A percentile compares a stretch with the other conserved stretches of the same genome.
phyloP scores from a whole-genome alignment of 23 tunicate genomes.

The Phallusia fumigata region DNA sequence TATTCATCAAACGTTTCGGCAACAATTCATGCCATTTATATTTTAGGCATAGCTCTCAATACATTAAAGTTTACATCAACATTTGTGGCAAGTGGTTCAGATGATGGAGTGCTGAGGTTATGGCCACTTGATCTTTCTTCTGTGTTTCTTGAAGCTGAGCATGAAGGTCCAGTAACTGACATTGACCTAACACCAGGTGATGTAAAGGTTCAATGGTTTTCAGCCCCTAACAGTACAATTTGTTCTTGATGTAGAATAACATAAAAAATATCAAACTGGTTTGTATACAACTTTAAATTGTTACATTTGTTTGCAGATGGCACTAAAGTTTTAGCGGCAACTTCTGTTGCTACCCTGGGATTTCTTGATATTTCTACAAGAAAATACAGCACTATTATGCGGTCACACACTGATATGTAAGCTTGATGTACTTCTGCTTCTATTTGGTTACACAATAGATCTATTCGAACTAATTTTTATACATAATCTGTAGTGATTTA shows the following conservation, averaged over 20 bases:
- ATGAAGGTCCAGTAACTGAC: conserved; percentile 73
- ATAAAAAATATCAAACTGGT: not conserved
- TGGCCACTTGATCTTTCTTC: conserved; percentile 88
- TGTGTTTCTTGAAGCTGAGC: conserved; percentile 92
- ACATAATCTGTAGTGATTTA: no score
- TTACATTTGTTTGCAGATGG: conserved; percentile 49
- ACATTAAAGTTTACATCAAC: conserved; percentile 39
- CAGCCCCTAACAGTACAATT: no score
- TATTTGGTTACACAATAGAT: no score
- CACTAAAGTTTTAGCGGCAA: conserved; percentile 69
- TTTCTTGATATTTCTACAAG: conserved; percentile 73
- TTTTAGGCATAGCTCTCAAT: conserved; percentile 55
- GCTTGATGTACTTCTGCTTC: not conserved
- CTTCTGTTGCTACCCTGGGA: conserved; percentile 76
- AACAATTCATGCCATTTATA: no score
- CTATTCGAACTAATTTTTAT: no score
- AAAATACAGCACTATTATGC: conserved; percentile 75
- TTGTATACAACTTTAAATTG: no score
- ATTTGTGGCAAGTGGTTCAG: conserved; percentile 81
- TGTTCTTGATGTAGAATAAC: not conserved
- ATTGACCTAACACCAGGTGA: conserved; percentile 59
- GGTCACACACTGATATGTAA: conserved; percentile 84
- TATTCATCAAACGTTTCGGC: not conserved
- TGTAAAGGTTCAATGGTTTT: no score
- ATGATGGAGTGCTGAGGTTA: conserved; percentile 77